A percentile compares a stretch with the other conserved stretches of the same genome.
These are phyloP conservation scores for Leptoclinus maculatus DNA, from an alignment of 2,797 vertebrate genomes.

Conservation along the genomic window DNA sequence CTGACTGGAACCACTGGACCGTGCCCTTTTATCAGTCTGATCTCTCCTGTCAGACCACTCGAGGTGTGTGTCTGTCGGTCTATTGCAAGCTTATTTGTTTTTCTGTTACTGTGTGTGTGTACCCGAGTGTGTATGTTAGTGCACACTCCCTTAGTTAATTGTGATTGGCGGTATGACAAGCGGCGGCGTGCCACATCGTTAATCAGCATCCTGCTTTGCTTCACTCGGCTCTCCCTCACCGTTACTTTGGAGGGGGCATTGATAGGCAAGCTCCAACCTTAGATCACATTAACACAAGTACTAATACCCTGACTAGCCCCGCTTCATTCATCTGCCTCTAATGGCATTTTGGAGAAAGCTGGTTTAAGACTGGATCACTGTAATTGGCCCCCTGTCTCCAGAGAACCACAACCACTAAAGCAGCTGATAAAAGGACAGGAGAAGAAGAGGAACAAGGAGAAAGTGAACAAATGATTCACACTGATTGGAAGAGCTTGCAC, in stretches of 20 bases:
- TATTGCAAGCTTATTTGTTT: conserved; percentile 44
- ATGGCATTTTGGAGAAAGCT: conserved; percentile 68
- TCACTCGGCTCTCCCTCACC: conserved; percentile 21
- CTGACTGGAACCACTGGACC: conserved; percentile 66
- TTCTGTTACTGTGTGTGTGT: conserved; percentile 11
- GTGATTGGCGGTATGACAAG: conserved; percentile 56
- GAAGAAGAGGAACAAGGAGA: conserved; percentile 19
- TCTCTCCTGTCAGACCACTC: conserved; percentile 53
- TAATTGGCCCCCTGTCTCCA: conserved; percentile 75
- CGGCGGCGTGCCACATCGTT: conserved; percentile 26
- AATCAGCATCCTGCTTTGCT: conserved; percentile 52
- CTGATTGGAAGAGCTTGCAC: conserved; percentile 65
- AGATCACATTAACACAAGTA: conserved; percentile 56
- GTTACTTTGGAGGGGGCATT: conserved; percentile 35
- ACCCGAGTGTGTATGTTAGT: conserved; percentile 1
- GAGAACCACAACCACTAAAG: conserved; percentile 67
- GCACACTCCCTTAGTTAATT: conserved; percentile 29
- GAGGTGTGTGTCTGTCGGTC: conserved; percentile 50
- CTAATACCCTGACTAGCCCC: conserved; percentile 51
- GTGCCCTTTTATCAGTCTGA: conserved; percentile 71
- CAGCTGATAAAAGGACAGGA: conserved; percentile 21
- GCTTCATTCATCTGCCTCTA: conserved; percentile 65
- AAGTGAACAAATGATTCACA: conserved; percentile 36
- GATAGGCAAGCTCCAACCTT: conserved; percentile 45
- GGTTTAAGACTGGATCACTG: conserved; percentile 57